Base-by-base conservation (phyloP, 2,113 vertebrate species). In the Australoheros scitulus region DNA sequence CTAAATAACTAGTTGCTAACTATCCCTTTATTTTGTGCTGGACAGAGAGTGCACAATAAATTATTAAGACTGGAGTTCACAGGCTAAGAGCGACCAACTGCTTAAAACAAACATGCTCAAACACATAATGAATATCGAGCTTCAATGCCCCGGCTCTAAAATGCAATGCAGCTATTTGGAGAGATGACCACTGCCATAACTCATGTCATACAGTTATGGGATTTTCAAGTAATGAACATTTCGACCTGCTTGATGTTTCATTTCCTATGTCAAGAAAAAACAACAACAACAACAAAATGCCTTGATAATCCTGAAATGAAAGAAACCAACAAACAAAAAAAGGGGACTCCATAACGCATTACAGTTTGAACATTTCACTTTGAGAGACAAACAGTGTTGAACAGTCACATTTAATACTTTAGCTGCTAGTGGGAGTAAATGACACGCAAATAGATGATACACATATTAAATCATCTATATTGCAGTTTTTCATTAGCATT, bases 401-500 rank as follows among this genome's bases (percentile, higher is more conserved):
- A 77, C 65, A 82, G 61, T 78, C 79, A 24, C 20, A 76, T 10
- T 79, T 58, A 34, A 75, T 76, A 63, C 61, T 80, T 74, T 18
- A 52, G 76, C 38, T 24, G 34, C n/a, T 77, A 61, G 65, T 56
- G 20, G 75, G 32, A 84, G 74, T 41, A 36, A 59, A 88, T 81
- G 77, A 74, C 68, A 72, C 29, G 55, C 70, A 59, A 90, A 83
- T 65, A 83, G 52, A 89, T 64, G 72, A 85, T 74, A 57, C 36
- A 77, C 32, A 11, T 47, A 87, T 85, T 81, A 80, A 88, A 85
- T 64, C 59, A 57, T 74, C 63, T 85, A 65, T 80, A 81, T 88
- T 83, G 65, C 76, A 76, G 64, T 61, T 82, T 88, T 85, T 61
- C 77, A 92, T 95, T 91, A 89, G 87, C 78, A 92, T 89, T 86